Conservation (phyloP, 2,113 vertebrate genomes). For the Paramisgurnus dabryanus region DNA sequence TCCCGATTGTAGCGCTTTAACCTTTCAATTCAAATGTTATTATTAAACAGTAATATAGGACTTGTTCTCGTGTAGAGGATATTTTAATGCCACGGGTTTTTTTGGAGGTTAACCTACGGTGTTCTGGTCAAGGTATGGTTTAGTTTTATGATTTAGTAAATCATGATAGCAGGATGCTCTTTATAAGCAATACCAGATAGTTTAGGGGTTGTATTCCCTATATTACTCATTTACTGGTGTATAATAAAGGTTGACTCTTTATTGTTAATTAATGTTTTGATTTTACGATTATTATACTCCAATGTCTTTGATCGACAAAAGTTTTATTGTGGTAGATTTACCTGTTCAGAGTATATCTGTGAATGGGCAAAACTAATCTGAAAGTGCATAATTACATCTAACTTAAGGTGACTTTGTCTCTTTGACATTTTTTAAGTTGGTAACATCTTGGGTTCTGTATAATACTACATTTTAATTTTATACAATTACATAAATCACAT, state of each 20-base stretch:
- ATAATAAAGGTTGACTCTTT: neutral
- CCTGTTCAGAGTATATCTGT: neutral
- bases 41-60: neutral
- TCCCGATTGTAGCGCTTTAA: neutral
- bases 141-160: neutral
- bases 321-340: neutral
- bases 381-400: neutral
- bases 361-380: neutral
- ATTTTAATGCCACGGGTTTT: neutral
- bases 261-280: neutral
- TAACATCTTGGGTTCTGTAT: neutral
- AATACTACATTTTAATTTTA: too few species aligned
- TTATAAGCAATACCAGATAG: neutral
- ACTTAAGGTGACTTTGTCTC: constrained; percentile 10
- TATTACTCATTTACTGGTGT: neutral
- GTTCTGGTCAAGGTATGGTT: neutral
- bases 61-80: neutral
- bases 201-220: too few species aligned
- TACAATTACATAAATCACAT: too few species aligned
- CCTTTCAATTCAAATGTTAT: neutral
- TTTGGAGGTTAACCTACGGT: neutral
- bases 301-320: neutral
- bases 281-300: neutral
- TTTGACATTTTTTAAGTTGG: neutral
- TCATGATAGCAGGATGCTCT: neutral